These are phyloP conservation scores for Magallana angulata DNA, from an alignment of 1,140 invertebrate genomes.

Conservation along the genomic window DNA sequence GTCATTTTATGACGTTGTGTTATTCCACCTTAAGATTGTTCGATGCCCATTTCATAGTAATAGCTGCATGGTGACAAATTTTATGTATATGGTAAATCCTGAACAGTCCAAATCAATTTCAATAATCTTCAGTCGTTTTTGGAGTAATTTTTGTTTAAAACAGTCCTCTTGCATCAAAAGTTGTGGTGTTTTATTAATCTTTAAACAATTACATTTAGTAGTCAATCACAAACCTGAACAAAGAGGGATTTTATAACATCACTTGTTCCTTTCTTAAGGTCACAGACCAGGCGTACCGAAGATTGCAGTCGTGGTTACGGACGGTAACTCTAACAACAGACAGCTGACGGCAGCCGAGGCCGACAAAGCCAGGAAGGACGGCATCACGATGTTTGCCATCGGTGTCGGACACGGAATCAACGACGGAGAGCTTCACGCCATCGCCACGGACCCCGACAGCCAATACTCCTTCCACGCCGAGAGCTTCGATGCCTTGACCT, in stretches of 20 bases:
- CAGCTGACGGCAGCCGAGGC: conserved; percentile 62
- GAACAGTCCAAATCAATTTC: too few relatives aligned
- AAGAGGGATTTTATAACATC: background rate
- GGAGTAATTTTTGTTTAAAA: background rate
- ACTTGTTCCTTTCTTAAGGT: conserved; percentile 43
- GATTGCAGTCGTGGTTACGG: conserved; percentile 71
- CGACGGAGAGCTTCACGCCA: conserved; percentile 58
- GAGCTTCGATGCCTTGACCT: conserved; percentile 65
- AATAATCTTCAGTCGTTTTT: background rate
- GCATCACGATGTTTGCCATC: conserved; percentile 71
- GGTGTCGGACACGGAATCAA: conserved; percentile 71
- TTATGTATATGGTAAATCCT: too few relatives aligned
- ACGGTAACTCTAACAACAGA: conserved; percentile 67
- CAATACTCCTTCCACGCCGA: conserved; percentile 66
- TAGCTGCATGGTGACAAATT: too few relatives aligned
- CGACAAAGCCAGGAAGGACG: conserved; percentile 57
- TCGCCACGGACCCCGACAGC: conserved; percentile 65
- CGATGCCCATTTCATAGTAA: too few relatives aligned
- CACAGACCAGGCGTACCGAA: conserved; percentile 69
- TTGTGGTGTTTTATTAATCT: background rate
- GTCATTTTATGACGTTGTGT: too few relatives aligned
- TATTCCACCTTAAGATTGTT: too few relatives aligned
- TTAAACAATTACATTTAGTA: background rate
- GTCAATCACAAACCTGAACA: background rate
- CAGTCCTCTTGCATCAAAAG: background rate